Base-by-base conservation (phyloP, 2,113 vertebrate genomes). In the Myxocyprinus asiaticus region DNA sequence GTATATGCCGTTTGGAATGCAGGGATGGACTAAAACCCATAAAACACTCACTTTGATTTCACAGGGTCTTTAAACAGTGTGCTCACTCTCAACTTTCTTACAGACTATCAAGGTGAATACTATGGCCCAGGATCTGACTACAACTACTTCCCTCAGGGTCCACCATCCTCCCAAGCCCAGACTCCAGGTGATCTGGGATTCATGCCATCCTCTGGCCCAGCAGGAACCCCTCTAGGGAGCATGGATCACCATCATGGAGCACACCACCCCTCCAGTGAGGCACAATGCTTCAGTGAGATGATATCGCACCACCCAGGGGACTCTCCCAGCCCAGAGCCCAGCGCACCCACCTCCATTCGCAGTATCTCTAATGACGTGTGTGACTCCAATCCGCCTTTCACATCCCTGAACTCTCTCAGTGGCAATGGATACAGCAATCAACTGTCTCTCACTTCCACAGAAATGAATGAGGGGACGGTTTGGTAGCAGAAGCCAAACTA, bases 81-180 rank as follows among this genome's bases (percentile, higher is more conserved):
- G 55, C 55, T 58, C 3, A 58, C 53, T 55, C 2, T n/a, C 22
- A 33, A n/a, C 55, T 55, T 5, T 5, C 45, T 82, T 79, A 0
- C 89, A 99, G 98, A 99, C 91, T 99, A 98, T 87, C 96, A 96
- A 83, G 94, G 93, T 75, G 98, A 99, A 85, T 99, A 97, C 89
- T 99, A 99, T 11, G 93, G 94, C 61, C 93, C 96, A 10, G 96
- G 95, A 71, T 93, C 95, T 90, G 98, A 97, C 87, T 99, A 97
- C 5, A 97, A 99, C 89, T 99, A 98, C 90, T 99, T 94, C 88
- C 94, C 95, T 2, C 97, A 98, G 92, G 96, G 96, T 55, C 96
- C 95, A 6, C 97, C 97, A 0, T 94, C 96, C 0, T 95, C 96
- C 8, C 97, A 97, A 89, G 96, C 96, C 2, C 98, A 98, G 91